These are phyloP conservation scores for Caenorhabditis briggsae DNA, from an alignment of 1,140 invertebrate genomes.

Conservation along the genomic window DNA sequence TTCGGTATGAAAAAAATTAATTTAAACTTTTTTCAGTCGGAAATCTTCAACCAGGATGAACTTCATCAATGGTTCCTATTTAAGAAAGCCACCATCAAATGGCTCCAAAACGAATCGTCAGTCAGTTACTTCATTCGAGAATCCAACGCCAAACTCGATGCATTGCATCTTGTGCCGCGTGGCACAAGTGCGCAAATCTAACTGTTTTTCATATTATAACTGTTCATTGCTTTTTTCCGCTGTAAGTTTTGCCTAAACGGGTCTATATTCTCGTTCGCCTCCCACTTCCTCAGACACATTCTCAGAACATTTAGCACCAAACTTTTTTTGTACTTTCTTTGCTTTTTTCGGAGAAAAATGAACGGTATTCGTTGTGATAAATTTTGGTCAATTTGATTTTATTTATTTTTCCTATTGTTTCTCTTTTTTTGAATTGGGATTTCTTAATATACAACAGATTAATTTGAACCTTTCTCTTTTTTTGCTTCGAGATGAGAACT, in stretches of 20 bases:
- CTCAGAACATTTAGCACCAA: constrained; percentile 4
- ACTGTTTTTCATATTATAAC: background rate
- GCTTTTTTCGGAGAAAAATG: too few relatives aligned
- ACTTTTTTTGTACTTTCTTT: background rate
- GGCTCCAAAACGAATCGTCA: constrained; percentile 29
- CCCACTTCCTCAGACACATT: background rate
- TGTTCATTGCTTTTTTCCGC: background rate
- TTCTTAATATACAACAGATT: too few relatives aligned
- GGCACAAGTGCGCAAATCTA: constrained; percentile 30
- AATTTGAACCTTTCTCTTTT: too few relatives aligned
- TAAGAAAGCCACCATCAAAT: background rate
- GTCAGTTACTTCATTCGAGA: constrained; percentile 30
- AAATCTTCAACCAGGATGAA: constrained; percentile 27
- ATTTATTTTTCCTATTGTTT: too few relatives aligned
- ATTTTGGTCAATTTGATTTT: too few relatives aligned
- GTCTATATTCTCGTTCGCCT: background rate
- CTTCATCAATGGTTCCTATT: constrained; percentile 10
- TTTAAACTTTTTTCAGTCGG: background rate
- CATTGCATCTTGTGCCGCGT: constrained; percentile 30
- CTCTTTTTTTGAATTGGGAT: too few relatives aligned
- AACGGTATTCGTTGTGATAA: too few relatives aligned
- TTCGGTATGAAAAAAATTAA: background rate
- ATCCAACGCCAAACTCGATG: constrained; percentile 44
- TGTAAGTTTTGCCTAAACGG: background rate
- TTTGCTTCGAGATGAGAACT: too few relatives aligned